Conservation (phyloP, 2,888 invertebrate genomes). For the Drosophila anceps region DNA sequence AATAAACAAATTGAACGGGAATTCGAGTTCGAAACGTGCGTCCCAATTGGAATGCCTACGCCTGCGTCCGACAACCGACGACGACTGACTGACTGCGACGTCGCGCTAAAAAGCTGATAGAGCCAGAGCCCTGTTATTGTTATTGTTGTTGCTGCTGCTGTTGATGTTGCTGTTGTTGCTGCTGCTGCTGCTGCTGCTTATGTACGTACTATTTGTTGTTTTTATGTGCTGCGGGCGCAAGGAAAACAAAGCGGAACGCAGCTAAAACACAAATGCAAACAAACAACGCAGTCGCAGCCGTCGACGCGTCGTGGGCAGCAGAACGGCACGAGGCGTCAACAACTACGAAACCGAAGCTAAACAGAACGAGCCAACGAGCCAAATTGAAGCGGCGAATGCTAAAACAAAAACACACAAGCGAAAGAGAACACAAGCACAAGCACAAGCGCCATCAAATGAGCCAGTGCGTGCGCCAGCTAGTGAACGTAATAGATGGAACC, state of each 20-base stretch:
- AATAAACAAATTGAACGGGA: constrained; percentile 59
- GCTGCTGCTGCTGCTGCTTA: constrained; percentile 29
- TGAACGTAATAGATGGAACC: constrained; percentile 25
- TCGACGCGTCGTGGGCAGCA: constrained; percentile 35
- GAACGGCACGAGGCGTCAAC: constrained; percentile 55
- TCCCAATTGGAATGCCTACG: constrained; percentile 67
- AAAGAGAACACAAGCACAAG: constrained; percentile 40
- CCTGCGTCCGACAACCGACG: constrained; percentile 74
- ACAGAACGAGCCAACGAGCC: constrained; percentile 61
- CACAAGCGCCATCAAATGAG: constrained; percentile 20
- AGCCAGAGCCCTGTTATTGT: constrained; percentile 59
- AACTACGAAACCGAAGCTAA: constrained; percentile 60
- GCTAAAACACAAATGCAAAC: constrained; percentile 77
- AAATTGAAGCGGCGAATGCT: constrained; percentile 68
- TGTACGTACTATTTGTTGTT: constrained; percentile 55
- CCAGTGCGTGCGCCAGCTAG: constrained; percentile 25
- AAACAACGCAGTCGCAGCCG: constrained; percentile 66
- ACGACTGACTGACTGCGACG: constrained; percentile 65
- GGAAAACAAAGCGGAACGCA: constrained; percentile 63
- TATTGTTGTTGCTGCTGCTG: constrained; percentile 33
- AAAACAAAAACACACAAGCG: constrained; percentile 58
- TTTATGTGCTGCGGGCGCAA: constrained; percentile 59
- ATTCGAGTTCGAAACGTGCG: constrained; percentile 65
- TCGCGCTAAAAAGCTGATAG: constrained; percentile 71
- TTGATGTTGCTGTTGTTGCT: constrained; percentile 23